Percentiles rank a stretch among this genome's conserved stretches.
Conservation (phyloP, 1,140 invertebrate genomes). For the Oncopeltus fasciatus region DNA sequence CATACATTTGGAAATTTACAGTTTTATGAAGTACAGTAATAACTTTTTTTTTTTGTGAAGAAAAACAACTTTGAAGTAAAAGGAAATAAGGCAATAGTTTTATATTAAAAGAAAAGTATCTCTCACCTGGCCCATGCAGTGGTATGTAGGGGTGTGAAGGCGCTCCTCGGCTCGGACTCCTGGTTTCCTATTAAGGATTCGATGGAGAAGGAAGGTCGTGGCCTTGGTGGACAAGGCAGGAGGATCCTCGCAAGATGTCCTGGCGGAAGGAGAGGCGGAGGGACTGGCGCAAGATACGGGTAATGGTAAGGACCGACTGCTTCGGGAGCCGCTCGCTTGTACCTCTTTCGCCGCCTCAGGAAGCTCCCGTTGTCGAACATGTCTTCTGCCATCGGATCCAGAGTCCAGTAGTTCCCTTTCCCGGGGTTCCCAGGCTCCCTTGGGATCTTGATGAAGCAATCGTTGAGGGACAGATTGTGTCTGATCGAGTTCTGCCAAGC, state of each 20-base stretch:
- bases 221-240: conserved; percentile 10
- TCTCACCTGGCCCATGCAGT: conserved; percentile 26
- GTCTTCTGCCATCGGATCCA: conserved; percentile 91
- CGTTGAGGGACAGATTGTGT: conserved; percentile 94
- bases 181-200: conserved; percentile 34
- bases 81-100: too few relatives aligned
- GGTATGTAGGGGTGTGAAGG: conserved; percentile 24
- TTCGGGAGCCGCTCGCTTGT: conserved; percentile 66
- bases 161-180: conserved; percentile 9
- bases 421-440: conserved; percentile 95
- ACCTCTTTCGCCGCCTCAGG: conserved; percentile 82
- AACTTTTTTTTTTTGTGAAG: too few relatives aligned
- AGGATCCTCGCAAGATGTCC: conserved; percentile 21
- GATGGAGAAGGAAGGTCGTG: conserved; percentile 34
- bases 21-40: too few relatives aligned
- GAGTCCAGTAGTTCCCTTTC: conserved; percentile 98
- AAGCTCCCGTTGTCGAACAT: conserved; percentile 99
- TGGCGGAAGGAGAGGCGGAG: conserved; percentile 30
- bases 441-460: conserved; percentile 98
- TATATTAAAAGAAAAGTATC: too few relatives aligned
- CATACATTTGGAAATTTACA: too few relatives aligned
- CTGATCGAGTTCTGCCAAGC: conserved; percentile 94
- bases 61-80: too few relatives aligned
- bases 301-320: conserved; percentile 35
- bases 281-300: conserved; percentile 32